Evolutionary conservation across 2,797 vertebrate genomes (phyloP), one percentile per base, ranked within the genome.

Genomic region (Siniperca scherzeri): DNA sequence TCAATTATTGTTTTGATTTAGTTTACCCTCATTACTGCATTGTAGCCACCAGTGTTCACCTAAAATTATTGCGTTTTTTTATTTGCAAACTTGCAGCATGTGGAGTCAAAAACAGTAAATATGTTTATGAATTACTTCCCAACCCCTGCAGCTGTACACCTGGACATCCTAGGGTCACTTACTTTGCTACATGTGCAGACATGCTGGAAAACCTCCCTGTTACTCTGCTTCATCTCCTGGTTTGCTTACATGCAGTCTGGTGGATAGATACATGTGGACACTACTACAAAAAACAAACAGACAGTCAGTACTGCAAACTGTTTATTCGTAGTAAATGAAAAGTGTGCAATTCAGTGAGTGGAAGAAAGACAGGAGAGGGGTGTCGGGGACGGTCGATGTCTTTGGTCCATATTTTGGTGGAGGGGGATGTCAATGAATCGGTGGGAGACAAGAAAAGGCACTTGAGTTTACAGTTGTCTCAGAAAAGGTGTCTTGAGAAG

Each of bases 401-500:
- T 96, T 96, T 96, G 96, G 96, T 96, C 96, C 95, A 92, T 92
- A 94, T 70, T 93, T 87, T 83, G 90, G 89, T 89, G 89, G 86
- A 82, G 71, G 81, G 30, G 85, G 84, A 71, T 38, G 81, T 91
- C 68, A 65, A 89, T 82, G 78, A 83, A 74, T 85, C 69, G 44
- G 80, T 77, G 87, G 91, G 89, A 89, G 89, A 94, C 83, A 85
- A 95, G 94, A 95, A 92, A 96, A 96, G 96, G 95, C 95, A 96
- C 96, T 96, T 96, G 90, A 95, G 95, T 95, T 95, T 95, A 96
- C 95, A 95, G 94, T 94, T 91, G 95, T 96, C 94, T 96, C 95
- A 94, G 93, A 95, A 83, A 87, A 33, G 64, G 80, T 62, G 81
- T 80, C 70, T 87, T 81, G 82, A 85, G 88, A 77, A 86, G 71